phyloP scores from a whole-genome alignment of 2,113 vertebrate genomes.

The Tamias sibiricus region DNA sequence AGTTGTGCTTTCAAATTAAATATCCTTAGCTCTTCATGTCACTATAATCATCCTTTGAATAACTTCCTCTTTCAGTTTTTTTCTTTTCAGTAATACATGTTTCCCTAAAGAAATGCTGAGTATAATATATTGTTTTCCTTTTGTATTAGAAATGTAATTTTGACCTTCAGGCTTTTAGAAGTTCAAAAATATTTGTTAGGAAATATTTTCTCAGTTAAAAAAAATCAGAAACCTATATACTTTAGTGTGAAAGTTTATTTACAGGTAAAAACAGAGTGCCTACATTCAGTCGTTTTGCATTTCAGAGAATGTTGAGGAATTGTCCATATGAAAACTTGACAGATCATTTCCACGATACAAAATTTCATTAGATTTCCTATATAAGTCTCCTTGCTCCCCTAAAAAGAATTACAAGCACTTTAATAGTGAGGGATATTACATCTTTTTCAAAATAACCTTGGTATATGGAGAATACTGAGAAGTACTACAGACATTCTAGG shows the following conservation, averaged over 20 bases:
- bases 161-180: constrained; percentile 32
- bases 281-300: not conserved
- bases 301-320: not conserved
- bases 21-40: constrained; percentile 40
- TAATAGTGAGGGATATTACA: not conserved
- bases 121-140: not conserved
- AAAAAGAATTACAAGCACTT: not conserved
- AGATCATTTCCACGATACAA: constrained; percentile 8
- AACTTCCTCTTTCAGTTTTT: not conserved
- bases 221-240: constrained; percentile 30
- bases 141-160: constrained; percentile 44
- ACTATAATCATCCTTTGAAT: constrained; percentile 10
- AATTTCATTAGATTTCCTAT: not conserved
- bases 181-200: not conserved
- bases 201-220: not conserved
- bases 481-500: not conserved
- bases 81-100: not conserved
- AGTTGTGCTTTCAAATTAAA: constrained; percentile 40
- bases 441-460: constrained; percentile 2
- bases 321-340: constrained; percentile 19
- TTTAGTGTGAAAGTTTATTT: constrained; percentile 24
- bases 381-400: not conserved
- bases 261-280: constrained; percentile 10
- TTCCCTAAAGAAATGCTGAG: not conserved
- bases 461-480: not conserved